Evolutionary conservation across 2,888 invertebrate genomes (phyloP).

Genomic region (Heliconius hortense): DNA sequence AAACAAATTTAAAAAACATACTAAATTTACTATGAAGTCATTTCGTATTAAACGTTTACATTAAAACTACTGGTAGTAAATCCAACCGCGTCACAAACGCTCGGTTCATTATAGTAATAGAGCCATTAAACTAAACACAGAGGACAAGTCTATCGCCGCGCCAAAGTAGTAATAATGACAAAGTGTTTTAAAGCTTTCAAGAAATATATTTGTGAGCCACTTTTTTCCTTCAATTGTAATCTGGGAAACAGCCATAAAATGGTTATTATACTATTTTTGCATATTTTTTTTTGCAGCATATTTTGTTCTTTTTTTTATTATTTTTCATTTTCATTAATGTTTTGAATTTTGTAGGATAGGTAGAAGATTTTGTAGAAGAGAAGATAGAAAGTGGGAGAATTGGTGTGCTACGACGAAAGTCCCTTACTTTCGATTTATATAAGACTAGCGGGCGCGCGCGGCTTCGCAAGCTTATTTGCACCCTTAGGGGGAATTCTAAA

Average conservation of each 20-base stretch:
- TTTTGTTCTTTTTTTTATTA: neutral
- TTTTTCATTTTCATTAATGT: too few relatives aligned
- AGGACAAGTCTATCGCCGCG: constrained; percentile 26
- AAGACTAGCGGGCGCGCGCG: too few relatives aligned
- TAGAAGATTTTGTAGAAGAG: too few relatives aligned
- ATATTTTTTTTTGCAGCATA: neutral
- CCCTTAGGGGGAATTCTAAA: too few relatives aligned
- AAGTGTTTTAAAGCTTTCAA: constrained; percentile 25
- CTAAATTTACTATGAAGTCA: neutral
- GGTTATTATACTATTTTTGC: constrained; percentile 7
- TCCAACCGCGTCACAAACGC: constrained; percentile 48
- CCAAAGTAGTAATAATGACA: constrained; percentile 27
- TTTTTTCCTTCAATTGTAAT: constrained; percentile 3
- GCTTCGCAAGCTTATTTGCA: too few relatives aligned
- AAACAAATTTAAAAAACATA: neutral
- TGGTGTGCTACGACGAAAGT: too few relatives aligned
- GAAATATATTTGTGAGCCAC: constrained; percentile 17
- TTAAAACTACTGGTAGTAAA: constrained; percentile 49
- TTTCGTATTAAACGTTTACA: constrained; percentile 3
- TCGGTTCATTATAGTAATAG: constrained; percentile 64
- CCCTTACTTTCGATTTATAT: too few relatives aligned
- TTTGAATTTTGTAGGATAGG: too few relatives aligned
- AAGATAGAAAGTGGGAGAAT: too few relatives aligned
- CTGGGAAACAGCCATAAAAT: constrained; percentile 1
- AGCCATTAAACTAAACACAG: constrained; percentile 65